These are phyloP conservation scores for Miltochrista miniata DNA, from an alignment of 2,888 invertebrate species.

Conservation along the genomic window DNA sequence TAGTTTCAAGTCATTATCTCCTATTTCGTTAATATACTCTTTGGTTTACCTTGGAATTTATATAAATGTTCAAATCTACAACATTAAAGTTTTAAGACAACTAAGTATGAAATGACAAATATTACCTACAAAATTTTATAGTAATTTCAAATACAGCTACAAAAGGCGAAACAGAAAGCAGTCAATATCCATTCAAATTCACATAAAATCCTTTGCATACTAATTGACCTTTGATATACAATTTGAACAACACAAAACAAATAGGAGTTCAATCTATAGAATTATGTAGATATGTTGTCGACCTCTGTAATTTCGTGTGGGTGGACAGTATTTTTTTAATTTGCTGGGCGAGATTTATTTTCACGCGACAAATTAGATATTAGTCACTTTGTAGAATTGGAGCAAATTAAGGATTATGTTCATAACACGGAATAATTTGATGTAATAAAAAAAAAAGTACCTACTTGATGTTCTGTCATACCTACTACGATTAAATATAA, in stretches of 20 bases:
- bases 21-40: background rate
- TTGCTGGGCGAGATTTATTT: background rate
- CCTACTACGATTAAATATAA: too few relatives aligned
- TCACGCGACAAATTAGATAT: background rate
- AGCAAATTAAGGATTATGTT: too few relatives aligned
- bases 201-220: background rate
- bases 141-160: too few relatives aligned
- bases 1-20: conserved; percentile 2
- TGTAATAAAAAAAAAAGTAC: too few relatives aligned
- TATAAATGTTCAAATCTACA: background rate
- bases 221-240: conserved; percentile 19
- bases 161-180: too few relatives aligned
- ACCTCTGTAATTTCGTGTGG: conserved; percentile 33
- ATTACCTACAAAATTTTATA: background rate
- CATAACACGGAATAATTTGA: too few relatives aligned
- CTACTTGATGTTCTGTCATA: too few relatives aligned
- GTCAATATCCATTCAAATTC: background rate
- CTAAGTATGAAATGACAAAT: too few relatives aligned
- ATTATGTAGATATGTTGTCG: conserved; percentile 36
- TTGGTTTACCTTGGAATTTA: background rate
- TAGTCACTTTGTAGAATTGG: background rate
- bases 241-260: conserved; percentile 36
- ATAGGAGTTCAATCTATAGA: conserved; percentile 38
- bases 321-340: conserved; percentile 21
- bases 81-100: background rate